Conservation (phyloP, 2,888 invertebrate species). For the Gandaritis pyraliata region DNA sequence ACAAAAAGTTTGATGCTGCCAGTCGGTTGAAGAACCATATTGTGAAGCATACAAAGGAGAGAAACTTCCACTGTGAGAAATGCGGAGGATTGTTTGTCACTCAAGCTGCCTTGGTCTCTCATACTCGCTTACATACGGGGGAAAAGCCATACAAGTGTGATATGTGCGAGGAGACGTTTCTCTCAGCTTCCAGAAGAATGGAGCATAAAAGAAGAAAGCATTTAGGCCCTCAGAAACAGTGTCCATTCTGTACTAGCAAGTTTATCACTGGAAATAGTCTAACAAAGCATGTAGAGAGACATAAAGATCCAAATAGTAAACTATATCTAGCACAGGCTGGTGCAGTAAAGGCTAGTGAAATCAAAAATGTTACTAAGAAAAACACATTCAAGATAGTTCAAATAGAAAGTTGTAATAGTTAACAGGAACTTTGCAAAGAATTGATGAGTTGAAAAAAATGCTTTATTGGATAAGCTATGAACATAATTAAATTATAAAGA, state of each 20-base stretch:
- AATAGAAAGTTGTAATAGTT: constrained; percentile 6
- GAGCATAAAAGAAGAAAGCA: constrained; percentile 68
- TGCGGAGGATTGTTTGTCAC: constrained; percentile 72
- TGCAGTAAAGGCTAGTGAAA: neutral
- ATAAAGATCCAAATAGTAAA: constrained; percentile 70
- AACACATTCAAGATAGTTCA: constrained; percentile 7
- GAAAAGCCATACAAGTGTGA: constrained; percentile 72
- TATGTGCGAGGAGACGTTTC: constrained; percentile 66
- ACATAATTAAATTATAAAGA: no score
- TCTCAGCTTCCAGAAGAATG: constrained; percentile 69
- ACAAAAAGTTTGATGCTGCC: constrained; percentile 29
- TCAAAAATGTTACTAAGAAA: neutral
- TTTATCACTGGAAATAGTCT: constrained; percentile 61
- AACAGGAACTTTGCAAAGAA: neutral
- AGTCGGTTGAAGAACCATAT: constrained; percentile 60
- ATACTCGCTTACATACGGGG: constrained; percentile 71
- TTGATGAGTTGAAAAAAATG: no score
- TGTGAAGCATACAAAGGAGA: constrained; percentile 72
- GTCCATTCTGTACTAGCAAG: constrained; percentile 63
- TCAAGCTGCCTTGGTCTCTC: constrained; percentile 65
- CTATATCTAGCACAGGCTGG: constrained; percentile 51
- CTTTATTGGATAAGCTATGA: no score
- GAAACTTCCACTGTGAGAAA: constrained; percentile 65
- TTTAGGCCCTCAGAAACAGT: constrained; percentile 65
- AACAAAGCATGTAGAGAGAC: constrained; percentile 62